phyloP scores from a whole-genome alignment of 2,113 vertebrate genomes.

The Lipophrys pholis region DNA sequence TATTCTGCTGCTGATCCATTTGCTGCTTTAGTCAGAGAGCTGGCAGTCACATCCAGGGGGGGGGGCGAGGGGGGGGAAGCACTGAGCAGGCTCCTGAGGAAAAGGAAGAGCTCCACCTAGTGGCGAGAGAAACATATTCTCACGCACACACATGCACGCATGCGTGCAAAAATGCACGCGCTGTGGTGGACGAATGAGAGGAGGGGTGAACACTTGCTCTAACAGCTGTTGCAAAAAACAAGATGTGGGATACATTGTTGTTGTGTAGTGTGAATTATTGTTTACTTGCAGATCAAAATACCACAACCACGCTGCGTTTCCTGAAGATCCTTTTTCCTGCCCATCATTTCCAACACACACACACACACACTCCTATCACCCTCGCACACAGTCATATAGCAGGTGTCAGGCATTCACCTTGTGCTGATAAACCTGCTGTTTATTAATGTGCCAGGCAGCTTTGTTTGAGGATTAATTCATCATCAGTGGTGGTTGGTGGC shows the following conservation, averaged over 20 bases:
- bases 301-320: neutral
- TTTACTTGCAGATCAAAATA: neutral
- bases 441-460: conserved; percentile 9
- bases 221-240: conserved; percentile 7
- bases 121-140: conserved; percentile 27
- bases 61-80: neutral
- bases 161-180: neutral
- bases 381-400: neutral
- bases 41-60: conserved; percentile 44
- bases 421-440: conserved; percentile 13
- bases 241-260: neutral
- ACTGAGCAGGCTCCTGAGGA: conserved; percentile 10
- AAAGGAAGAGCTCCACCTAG: conserved; percentile 69
- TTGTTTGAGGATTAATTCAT: conserved; percentile 13
- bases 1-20: conserved; percentile 58
- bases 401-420: conserved; percentile 2
- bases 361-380: conserved; percentile 1
- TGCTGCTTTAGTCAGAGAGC: conserved; percentile 56
- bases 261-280: neutral
- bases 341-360: neutral
- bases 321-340: neutral
- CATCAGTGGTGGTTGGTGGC: neutral
- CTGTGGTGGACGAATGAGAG: neutral
- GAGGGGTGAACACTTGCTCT: neutral
- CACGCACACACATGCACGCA: neutral